phyloP scores from a whole-genome alignment of 53 echinoderm and acorn worm species.

The Arbacia lixula region DNA sequence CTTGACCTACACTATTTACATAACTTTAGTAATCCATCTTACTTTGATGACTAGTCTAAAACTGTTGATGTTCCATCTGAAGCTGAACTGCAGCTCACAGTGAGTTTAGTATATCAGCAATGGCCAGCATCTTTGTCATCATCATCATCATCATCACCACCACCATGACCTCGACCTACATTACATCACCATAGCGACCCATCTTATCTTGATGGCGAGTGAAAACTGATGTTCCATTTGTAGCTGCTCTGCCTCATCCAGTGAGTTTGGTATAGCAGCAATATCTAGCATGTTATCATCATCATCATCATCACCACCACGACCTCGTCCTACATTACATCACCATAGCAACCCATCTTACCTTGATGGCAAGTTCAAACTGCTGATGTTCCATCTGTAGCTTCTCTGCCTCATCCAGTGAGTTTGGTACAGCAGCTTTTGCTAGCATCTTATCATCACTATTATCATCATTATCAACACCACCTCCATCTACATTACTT shows the following conservation, averaged over 20 bases:
- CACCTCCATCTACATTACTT: background rate
- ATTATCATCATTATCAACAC: background rate
- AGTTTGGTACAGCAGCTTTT: conserved; percentile 88
- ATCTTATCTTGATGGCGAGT: conserved; percentile 94
- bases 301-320: background rate
- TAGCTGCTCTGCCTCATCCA: conserved; percentile 91
- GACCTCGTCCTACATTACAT: background rate
- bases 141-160: background rate
- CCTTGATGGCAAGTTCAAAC: conserved; percentile 98
- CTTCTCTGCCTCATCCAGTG: conserved; percentile 89
- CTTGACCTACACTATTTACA: too few species aligned
- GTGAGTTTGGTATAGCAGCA: conserved; percentile 88
- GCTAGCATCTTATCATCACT: conserved; percentile 63
- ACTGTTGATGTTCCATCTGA: too few species aligned
- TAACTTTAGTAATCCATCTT: too few species aligned
- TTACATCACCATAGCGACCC: too few species aligned
- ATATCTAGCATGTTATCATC: conserved; percentile 86
- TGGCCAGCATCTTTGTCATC: conserved; percentile 63
- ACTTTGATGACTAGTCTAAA: too few species aligned
- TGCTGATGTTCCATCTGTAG: conserved; percentile 95
- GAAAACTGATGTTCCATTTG: conserved; percentile 97
- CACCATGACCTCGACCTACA: too few species aligned
- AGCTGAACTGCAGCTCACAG: too few species aligned
- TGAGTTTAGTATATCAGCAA: conserved; percentile 68
- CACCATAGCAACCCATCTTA: conserved; percentile 50